Conservation (phyloP, 35 echinoderm and acorn worm genomes). For the Amphiura filiformis region DNA sequence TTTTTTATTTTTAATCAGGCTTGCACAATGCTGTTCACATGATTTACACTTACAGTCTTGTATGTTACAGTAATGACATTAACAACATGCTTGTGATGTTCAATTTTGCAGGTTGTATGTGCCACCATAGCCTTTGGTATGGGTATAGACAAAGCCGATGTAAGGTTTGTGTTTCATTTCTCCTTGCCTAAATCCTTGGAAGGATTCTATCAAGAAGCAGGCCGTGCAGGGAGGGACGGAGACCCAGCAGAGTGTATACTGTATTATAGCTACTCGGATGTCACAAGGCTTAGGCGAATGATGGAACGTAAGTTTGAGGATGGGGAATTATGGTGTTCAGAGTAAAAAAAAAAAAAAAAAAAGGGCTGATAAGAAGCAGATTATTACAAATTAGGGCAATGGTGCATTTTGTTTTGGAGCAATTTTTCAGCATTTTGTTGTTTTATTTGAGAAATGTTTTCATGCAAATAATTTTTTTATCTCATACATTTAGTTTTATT, state of each 20-base stretch:
- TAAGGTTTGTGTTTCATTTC: conserved; percentile 88
- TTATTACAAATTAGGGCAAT: too few species aligned
- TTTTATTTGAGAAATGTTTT: too few species aligned
- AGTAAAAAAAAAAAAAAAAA: too few species aligned
- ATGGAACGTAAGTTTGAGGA: conserved; percentile 86
- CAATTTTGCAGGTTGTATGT: conserved; percentile 78
- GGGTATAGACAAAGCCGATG: conserved; percentile 97
- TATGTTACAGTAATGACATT: not conserved
- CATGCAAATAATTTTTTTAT: too few species aligned
- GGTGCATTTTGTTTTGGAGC: too few species aligned
- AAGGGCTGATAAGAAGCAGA: too few species aligned
- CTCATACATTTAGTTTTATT: too few species aligned
- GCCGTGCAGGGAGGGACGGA: conserved; percentile 84
- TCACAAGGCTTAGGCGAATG: conserved; percentile 67
- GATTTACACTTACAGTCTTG: not conserved
- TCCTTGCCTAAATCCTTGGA: conserved; percentile 94
- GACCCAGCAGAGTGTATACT: conserved; percentile 73
- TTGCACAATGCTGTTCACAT: too few species aligned
- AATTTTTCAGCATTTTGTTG: too few species aligned
- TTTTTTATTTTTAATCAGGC: too few species aligned
- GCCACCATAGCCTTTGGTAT: conserved; percentile 98
- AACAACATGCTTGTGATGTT: too few species aligned
- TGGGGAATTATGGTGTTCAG: too few species aligned
- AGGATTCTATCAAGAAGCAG: conserved; percentile 95
- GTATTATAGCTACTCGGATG: conserved; percentile 85